phyloP scores from a whole-genome alignment of 2,888 invertebrate species.

The Neoaliturus tenellus region DNA sequence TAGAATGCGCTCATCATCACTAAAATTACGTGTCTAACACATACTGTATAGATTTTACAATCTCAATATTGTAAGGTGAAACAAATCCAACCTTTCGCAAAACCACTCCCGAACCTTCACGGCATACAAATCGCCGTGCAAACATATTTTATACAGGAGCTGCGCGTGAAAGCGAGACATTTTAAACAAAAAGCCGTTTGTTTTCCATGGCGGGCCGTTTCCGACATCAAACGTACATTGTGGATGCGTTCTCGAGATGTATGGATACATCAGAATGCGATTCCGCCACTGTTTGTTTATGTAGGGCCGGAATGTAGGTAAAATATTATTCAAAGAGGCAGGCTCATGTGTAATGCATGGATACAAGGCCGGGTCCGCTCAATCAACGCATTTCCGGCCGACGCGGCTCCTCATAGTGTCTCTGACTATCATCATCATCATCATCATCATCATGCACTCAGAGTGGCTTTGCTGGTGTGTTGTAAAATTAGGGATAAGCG shows the following conservation, averaged over 20 bases:
- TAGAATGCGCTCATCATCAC: too few species aligned
- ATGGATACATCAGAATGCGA: constrained; percentile 44
- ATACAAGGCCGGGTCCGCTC: constrained; percentile 6
- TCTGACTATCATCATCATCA: too few species aligned
- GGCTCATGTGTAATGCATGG: constrained; percentile 48
- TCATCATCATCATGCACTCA: too few species aligned
- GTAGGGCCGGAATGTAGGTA: constrained; percentile 41
- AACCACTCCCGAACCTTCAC: neutral
- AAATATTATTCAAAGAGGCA: constrained; percentile 50
- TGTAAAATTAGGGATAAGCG: too few species aligned
- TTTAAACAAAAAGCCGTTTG: constrained; percentile 14
- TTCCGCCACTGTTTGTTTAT: constrained; percentile 34
- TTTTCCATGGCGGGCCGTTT: constrained; percentile 3
- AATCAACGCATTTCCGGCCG: too few species aligned
- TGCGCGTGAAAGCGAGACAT: neutral
- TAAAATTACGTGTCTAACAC: too few species aligned
- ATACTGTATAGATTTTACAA: too few species aligned
- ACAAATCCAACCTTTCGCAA: neutral
- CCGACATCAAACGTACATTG: constrained; percentile 25
- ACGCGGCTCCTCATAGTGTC: too few species aligned
- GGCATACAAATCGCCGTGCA: constrained; percentile 9
- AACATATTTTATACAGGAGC: neutral
- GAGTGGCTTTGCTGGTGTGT: too few species aligned
- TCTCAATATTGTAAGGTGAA: too few species aligned
- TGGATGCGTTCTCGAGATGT: neutral